Evolutionary conservation across 2,113 vertebrate genomes (phyloP).

Genomic region (Ophthalmolycus amberensis): DNA sequence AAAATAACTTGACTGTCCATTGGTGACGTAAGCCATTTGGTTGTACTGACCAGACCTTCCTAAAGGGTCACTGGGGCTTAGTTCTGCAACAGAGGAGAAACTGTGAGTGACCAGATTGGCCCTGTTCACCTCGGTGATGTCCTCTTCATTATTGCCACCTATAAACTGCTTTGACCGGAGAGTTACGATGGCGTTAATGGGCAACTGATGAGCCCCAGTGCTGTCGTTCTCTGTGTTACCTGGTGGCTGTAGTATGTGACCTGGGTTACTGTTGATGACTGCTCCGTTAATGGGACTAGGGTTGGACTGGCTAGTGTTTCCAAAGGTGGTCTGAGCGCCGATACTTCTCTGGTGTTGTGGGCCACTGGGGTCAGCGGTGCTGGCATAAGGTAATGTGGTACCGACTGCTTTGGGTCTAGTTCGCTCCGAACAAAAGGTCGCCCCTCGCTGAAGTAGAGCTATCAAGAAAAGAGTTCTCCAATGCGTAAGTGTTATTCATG

Average conservation of each 20-base stretch:
- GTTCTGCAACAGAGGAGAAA: neutral
- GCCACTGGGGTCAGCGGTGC: neutral
- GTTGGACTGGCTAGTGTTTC: neutral
- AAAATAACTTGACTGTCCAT: neutral
- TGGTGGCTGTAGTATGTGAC: neutral
- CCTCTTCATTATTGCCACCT: neutral
- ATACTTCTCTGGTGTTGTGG: neutral
- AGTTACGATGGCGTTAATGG: slow-evolving; percentile 29
- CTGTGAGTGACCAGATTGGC: neutral
- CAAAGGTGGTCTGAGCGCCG: neutral
- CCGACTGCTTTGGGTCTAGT: neutral
- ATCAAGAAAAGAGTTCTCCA: neutral
- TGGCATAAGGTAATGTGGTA: neutral
- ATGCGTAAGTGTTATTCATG: too few species aligned
- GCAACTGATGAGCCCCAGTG: neutral
- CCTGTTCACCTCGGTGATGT: neutral
- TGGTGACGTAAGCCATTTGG: neutral
- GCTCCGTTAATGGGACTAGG: neutral
- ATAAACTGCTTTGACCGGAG: neutral
- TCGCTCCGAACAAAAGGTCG: neutral
- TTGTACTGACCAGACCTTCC: neutral
- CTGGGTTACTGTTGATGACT: neutral
- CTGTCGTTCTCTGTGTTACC: neutral
- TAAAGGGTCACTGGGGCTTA: neutral
- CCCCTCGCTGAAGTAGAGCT: neutral